Evolutionary conservation across 2,113 vertebrate species (phyloP).

Genomic region (Sigmodon hispidus): DNA sequence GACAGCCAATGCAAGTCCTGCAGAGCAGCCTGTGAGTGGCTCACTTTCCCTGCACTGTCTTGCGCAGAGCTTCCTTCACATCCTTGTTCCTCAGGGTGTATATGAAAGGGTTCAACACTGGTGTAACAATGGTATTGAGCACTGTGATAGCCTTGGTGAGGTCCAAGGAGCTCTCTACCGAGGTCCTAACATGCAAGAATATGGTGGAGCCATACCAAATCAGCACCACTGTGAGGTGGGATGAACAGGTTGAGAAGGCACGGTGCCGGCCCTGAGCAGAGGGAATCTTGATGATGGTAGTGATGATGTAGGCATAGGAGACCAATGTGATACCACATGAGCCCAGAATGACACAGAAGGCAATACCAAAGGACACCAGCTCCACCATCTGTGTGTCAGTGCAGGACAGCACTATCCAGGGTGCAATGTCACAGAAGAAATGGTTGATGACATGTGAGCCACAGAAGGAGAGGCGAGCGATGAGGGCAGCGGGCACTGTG

Average conservation of each 20-base stretch:
- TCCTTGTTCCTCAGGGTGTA: conserved; percentile 46
- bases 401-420: conserved; percentile 34
- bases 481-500: background rate
- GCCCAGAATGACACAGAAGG: conserved; percentile 43
- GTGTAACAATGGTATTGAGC: conserved; percentile 53
- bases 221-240: conserved; percentile 38
- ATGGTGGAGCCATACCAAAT: conserved; percentile 49
- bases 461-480: conserved; percentile 24
- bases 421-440: conserved; percentile 6
- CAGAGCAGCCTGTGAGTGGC: background rate
- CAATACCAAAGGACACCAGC: background rate
- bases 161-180: conserved; percentile 45
- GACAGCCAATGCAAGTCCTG: background rate
- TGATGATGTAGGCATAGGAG: conserved; percentile 52
- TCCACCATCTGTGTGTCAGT: background rate
- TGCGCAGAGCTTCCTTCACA: background rate
- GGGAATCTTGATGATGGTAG: conserved; percentile 6
- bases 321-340: conserved; percentile 39
- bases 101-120: conserved; percentile 40
- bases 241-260: conserved; percentile 66
- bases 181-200: conserved; percentile 53
- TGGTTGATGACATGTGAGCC: background rate
- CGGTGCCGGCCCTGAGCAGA: background rate
- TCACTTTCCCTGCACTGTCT: background rate
- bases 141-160: conserved; percentile 1